Percentiles rank a stretch among this genome's conserved stretches.
These are phyloP conservation scores for Poeciliopsis prolifica DNA, from an alignment of 2,113 vertebrate genomes.

Conservation along the genomic window DNA sequence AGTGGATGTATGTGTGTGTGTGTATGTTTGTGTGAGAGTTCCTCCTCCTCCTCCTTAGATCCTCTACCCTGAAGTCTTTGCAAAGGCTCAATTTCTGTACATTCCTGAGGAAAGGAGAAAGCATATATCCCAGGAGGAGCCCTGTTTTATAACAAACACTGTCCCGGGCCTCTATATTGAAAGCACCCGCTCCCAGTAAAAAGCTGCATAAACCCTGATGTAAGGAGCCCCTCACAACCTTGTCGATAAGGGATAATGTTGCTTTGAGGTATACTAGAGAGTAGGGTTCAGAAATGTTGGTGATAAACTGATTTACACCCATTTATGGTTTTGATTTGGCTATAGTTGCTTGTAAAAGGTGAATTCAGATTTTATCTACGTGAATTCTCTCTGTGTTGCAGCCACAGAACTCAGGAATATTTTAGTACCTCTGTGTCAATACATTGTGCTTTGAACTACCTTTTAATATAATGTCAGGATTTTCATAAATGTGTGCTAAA, in stretches of 20 bases:
- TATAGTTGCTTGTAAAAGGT: too few species aligned
- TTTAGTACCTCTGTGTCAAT: too few species aligned
- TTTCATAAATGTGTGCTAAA: too few species aligned
- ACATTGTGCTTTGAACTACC: too few species aligned
- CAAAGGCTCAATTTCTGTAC: conserved; percentile 58
- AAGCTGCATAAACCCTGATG: conserved; percentile 34
- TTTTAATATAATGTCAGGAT: too few species aligned
- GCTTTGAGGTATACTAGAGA: background rate
- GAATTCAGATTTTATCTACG: too few species aligned
- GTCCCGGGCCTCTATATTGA: conserved; percentile 37
- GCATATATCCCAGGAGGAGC: conserved; percentile 60
- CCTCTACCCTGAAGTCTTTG: conserved; percentile 34
- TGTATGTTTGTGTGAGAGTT: conserved; percentile 24
- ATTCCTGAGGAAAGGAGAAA: conserved; percentile 65
- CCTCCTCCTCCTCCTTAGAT: conserved; percentile 40
- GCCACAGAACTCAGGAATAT: too few species aligned
- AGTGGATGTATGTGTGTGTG: background rate
- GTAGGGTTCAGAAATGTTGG: background rate
- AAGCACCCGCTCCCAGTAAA: conserved; percentile 35
- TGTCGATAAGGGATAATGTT: background rate
- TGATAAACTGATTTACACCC: background rate
- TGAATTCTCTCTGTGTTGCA: too few species aligned
- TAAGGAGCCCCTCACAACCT: conserved; percentile 5
- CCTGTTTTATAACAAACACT: conserved; percentile 58
- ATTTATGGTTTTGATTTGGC: background rate